Base-by-base conservation (phyloP, 2,113 vertebrate genomes). In the Caranx melampygus region DNA sequence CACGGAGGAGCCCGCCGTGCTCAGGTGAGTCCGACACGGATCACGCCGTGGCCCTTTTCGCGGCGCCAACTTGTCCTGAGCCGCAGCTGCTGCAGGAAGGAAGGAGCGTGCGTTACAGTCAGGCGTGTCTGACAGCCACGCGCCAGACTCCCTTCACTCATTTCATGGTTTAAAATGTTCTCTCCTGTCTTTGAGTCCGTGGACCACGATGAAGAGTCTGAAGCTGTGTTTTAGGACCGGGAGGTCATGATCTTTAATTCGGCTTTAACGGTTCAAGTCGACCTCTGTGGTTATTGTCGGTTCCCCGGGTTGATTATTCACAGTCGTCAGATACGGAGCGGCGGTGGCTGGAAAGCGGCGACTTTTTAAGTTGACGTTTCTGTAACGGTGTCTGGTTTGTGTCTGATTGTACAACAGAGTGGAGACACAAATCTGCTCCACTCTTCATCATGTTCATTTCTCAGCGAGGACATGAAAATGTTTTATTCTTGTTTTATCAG, bases 11-110 rank as follows among this genome's bases (percentile, higher is more conserved):
- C 47, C 37, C 34, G 45, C 33, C 3, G 65, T 71, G 62, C 59
- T 79, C 80, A 90, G 90, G 90, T 92, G 87, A 92, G 90, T 84
- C 20, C 33, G 63, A 55, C 33, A 3, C 71, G 58, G 59, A 62
- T 49, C 55, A 3, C 12, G 0, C 10, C 11, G 33, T 21, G 45
- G 1, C 15, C 3, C 9, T 49, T 71, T 61, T 20, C 14, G 1
- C 6, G 13, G 35, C 33, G 40, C 63, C 0, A 81, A 42, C 65
- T 81, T 73, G 54, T 51, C 55, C 47, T 26, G 20, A 75, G 59
- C 77, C 16, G 73, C 59, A 35, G 79, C 71, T 61, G 81, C 78
- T 72, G 72, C 84, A 42, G 78, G 80, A 74, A 65, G 70, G 84
- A 84, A 79, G 21, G 61, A 44, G 79, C 70, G 81, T 40, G 76